Conservation (phyloP, 2,113 vertebrate genomes). For the Bungarus multicinctus region DNA sequence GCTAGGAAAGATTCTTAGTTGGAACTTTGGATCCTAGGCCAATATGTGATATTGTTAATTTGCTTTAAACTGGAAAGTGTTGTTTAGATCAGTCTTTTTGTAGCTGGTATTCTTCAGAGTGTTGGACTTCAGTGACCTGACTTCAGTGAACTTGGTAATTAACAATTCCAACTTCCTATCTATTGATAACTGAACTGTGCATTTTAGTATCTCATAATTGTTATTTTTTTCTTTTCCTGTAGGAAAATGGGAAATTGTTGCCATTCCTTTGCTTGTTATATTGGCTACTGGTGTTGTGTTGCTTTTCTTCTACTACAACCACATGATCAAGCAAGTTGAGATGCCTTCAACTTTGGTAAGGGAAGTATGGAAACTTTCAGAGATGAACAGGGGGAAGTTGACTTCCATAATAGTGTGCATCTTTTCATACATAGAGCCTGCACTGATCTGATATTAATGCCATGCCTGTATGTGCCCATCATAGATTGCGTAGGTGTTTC, state of each 20-base stretch:
- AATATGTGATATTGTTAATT: neutral
- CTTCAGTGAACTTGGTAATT: neutral
- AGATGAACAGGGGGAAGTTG: neutral
- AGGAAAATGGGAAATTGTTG: neutral
- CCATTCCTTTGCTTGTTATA: neutral
- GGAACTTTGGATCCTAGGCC: neutral
- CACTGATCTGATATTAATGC: neutral
- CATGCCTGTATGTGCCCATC: too few relatives aligned
- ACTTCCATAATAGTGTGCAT: neutral
- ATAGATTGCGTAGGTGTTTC: too few relatives aligned
- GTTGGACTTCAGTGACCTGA: neutral
- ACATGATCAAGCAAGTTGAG: constrained; percentile 5
- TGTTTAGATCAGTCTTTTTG: neutral
- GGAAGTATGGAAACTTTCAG: neutral
- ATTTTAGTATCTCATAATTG: neutral
- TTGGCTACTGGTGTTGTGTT: neutral
- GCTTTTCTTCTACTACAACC: constrained; percentile 21
- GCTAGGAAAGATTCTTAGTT: neutral
- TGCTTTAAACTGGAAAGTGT: neutral
- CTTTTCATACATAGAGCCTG: neutral
- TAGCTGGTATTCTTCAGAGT: neutral
- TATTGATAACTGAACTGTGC: neutral
- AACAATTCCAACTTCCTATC: neutral
- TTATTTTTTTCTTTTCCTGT: constrained; percentile 13
- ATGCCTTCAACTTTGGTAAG: constrained; percentile 51